Conservation (phyloP, 1,140 invertebrate genomes). For the Antheraea mylitta region DNA sequence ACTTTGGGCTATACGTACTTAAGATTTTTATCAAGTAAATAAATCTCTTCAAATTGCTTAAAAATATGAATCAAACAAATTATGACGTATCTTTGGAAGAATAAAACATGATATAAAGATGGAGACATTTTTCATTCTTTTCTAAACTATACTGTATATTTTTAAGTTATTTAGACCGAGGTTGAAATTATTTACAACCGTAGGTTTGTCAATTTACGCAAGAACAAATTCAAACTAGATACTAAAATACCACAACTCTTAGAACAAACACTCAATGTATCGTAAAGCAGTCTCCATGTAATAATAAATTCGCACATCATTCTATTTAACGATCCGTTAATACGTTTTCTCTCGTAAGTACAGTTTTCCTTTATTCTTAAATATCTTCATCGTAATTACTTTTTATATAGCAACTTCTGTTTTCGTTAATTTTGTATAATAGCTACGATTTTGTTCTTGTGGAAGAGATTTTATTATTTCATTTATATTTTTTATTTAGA, state of each 20-base stretch:
- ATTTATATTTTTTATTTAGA: too few relatives aligned
- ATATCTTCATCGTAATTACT: not conserved
- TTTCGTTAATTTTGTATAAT: not conserved
- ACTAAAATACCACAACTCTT: conserved; percentile 10
- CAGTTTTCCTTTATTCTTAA: not conserved
- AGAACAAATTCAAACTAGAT: conserved; percentile 4
- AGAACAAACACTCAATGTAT: conserved; percentile 14
- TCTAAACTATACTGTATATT: not conserved
- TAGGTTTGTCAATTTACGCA: not conserved
- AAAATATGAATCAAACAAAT: too few relatives aligned
- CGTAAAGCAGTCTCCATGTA: conserved; percentile 10
- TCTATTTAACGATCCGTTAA: conserved; percentile 18
- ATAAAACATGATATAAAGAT: not conserved
- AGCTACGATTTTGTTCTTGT: too few relatives aligned
- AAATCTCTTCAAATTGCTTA: too few relatives aligned
- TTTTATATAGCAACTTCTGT: not conserved
- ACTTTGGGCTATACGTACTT: too few relatives aligned
- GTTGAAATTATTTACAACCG: not conserved
- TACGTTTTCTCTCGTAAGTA: not conserved
- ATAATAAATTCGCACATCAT: conserved; percentile 14
- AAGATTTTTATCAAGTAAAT: too few relatives aligned
- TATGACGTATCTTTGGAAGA: not conserved
- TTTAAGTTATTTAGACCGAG: not conserved
- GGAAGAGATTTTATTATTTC: too few relatives aligned
- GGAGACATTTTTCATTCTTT: not conserved